Evolutionary conservation across 2,797 vertebrate genomes (phyloP), one percentile per base, ranked within the genome.

Genomic region (Diplodus puntazzo): DNA sequence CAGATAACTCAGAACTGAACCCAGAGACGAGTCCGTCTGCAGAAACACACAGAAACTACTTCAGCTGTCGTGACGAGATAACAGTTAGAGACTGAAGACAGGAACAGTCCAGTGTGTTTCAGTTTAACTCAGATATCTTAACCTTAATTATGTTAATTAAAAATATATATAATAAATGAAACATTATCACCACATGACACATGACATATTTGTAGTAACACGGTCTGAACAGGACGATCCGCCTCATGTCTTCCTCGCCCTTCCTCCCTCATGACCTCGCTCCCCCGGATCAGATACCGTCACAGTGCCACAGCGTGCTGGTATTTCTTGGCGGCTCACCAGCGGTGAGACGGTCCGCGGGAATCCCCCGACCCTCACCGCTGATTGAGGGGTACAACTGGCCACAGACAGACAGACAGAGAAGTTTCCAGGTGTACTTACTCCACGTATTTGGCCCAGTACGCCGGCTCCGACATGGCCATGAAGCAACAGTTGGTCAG

Each of bases 401-500:
- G 17, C 1, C 23, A 72, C 23, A 77, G 73, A 34, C 63, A 84
- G 66, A 34, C 11, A 55, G 17, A 17, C 25, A 57, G 21, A 55
- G 52, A 43, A 54, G n/a, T 17, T 12, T 42, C 27, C 43, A 75
- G 75, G 48, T 54, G 88, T 96, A 99, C 98, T 99, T 91, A 99
- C 98, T 99, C 98, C 52, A 99, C 95, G 59, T 99, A 98, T 86
- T 99, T 99, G 94, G 97, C 96, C 98, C 98, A 99, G 59, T 94
- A 79, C 0, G 96, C 96, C 25, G 97, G 97, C 83, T 99, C 98
- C 0, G 96, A 97, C 95, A 98, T 97, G 92, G 98, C 97, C 98
- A 99, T 99, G 95, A 99, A 99, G 94, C 98, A 99, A 61, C 98
- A 99, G 94, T 99, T 99, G 95, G 98, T 99, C 92, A 99, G 96